Conservation (phyloP, 2,113 vertebrate species). For the Oceanodroma tethys region DNA sequence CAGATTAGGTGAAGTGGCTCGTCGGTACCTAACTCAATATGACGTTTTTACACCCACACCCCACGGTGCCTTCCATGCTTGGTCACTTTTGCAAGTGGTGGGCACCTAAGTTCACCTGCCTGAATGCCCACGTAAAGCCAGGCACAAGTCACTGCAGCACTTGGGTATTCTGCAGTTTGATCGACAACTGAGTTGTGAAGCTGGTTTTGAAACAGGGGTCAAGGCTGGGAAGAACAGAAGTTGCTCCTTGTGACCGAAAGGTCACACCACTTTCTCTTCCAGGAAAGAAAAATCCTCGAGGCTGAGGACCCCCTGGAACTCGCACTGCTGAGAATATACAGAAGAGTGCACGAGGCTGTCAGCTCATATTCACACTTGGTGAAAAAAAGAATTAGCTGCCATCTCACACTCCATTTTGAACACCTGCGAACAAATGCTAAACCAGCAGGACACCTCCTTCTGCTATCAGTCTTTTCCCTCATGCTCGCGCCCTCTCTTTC, state of each 20-base stretch:
- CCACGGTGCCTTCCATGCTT: not conserved
- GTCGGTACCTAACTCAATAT: not conserved
- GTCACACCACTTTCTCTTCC: not conserved
- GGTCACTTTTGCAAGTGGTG: not conserved
- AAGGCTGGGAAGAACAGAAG: not conserved
- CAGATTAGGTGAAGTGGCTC: not conserved
- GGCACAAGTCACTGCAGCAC: not conserved
- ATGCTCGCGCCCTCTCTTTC: not conserved
- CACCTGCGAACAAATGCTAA: slow-evolving; percentile 21
- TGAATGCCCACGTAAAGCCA: rapidly evolving
- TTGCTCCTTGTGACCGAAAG: not conserved
- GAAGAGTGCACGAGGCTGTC: rapidly evolving
- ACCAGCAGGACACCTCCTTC: not conserved
- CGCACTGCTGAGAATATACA: not conserved
- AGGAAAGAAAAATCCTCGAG: not conserved
- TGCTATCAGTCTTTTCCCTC: not conserved
- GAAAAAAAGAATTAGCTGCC: not conserved
- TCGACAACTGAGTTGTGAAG: not conserved
- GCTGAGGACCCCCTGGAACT: not conserved
- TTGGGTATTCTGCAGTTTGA: not conserved
- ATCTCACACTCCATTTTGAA: not conserved
- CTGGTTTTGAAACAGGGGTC: not conserved
- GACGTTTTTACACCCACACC: not conserved
- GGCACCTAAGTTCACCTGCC: not conserved
- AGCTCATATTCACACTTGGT: not conserved